A percentile compares a stretch with the other conserved stretches of the same genome.
Conservation (phyloP, 2,888 invertebrate genomes). For the Teleiodes luculella region DNA sequence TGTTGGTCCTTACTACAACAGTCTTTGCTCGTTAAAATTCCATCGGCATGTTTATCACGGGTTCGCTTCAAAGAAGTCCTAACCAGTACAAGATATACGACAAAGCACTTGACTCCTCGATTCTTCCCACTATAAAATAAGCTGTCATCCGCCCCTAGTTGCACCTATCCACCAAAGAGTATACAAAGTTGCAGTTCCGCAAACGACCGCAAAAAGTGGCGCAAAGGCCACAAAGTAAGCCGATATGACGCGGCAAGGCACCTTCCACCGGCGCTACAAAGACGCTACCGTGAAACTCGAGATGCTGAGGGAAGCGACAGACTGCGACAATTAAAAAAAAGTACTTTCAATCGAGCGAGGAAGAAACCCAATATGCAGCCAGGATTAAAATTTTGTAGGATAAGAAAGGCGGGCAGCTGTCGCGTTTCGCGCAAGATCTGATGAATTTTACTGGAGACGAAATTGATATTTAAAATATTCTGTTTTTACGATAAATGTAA, state of each 20-base stretch:
- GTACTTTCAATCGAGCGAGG: conserved; percentile 64
- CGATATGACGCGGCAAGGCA: conserved; percentile 53
- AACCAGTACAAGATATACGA: conserved; percentile 15
- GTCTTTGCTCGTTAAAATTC: neutral
- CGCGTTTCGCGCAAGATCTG: conserved; percentile 57
- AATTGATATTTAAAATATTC: neutral
- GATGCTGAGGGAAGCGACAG: conserved; percentile 68
- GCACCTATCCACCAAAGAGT: conserved; percentile 50
- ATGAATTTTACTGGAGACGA: conserved; percentile 43
- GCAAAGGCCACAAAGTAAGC: conserved; percentile 44
- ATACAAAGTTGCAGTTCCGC: conserved; percentile 37
- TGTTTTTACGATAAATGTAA: neutral
- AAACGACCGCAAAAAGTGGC: conserved; percentile 38
- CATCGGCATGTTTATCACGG: neutral
- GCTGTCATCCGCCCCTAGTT: conserved; percentile 54
- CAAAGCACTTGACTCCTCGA: conserved; percentile 31
- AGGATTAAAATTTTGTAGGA: conserved; percentile 75
- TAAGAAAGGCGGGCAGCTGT: conserved; percentile 65
- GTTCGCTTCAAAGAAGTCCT: neutral
- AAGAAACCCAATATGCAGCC: conserved; percentile 72
- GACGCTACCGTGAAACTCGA: conserved; percentile 74
- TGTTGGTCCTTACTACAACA: neutral
- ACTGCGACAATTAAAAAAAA: conserved; percentile 59
- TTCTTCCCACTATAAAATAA: conserved; percentile 41
- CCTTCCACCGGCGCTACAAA: conserved; percentile 50